A percentile compares a stretch with the other conserved stretches of the same genome.
phyloP scores from a whole-genome alignment of 2,113 vertebrate species.

The Taurulus bubalis region DNA sequence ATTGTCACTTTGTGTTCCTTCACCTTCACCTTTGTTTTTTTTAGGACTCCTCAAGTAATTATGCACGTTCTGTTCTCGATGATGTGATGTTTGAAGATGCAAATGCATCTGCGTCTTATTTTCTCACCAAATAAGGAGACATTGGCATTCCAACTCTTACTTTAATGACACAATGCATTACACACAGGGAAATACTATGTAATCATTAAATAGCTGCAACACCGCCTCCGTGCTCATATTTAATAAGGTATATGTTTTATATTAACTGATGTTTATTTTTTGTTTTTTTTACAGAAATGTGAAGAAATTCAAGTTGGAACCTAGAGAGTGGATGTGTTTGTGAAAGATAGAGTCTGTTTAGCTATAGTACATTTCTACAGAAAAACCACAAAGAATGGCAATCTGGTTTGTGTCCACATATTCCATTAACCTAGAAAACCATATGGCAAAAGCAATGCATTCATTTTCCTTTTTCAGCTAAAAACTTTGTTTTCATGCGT shows the following conservation, averaged over 20 bases:
- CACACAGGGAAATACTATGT: background rate
- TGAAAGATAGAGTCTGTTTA: constrained; percentile 5
- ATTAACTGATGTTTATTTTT: background rate
- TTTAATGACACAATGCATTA: background rate
- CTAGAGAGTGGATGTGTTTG: constrained; percentile 3
- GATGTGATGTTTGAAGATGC: background rate
- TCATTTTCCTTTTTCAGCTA: background rate
- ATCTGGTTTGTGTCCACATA: background rate
- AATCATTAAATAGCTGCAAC: background rate
- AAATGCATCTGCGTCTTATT: background rate
- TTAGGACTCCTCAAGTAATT: background rate
- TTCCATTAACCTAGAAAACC: background rate
- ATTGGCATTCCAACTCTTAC: background rate
- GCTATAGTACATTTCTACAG: constrained; percentile 6
- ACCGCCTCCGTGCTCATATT: background rate
- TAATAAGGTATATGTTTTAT: background rate
- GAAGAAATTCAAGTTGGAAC: background rate
- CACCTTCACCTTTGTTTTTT: background rate
- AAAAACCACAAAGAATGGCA: background rate
- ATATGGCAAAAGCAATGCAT: background rate
- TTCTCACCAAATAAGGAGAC: background rate
- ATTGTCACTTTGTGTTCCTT: background rate
- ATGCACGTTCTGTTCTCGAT: background rate
- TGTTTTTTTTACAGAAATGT: constrained; percentile 6
- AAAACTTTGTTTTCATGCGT: background rate